Percentiles rank a stretch among this genome's conserved stretches.
phyloP scores from a whole-genome alignment of 1,140 invertebrate species.

The Apis dorsata region DNA sequence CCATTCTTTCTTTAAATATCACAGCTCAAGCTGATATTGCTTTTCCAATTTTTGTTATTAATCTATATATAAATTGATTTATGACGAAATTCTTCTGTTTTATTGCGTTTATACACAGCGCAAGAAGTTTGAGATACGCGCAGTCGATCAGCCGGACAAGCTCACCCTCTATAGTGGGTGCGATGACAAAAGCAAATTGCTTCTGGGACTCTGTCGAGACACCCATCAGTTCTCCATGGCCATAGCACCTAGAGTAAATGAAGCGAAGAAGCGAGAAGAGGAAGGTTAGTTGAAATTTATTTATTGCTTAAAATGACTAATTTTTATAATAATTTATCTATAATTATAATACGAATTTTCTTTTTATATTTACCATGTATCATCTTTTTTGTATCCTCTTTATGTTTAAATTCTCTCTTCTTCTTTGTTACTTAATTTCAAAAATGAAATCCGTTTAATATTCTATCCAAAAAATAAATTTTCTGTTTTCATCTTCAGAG shows the following conservation, averaged over 20 bases:
- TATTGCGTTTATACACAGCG: slow-evolving; percentile 80
- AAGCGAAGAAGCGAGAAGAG: slow-evolving; percentile 88
- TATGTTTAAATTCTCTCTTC: background rate
- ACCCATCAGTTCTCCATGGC: slow-evolving; percentile 98
- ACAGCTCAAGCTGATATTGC: background rate
- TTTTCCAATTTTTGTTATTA: background rate
- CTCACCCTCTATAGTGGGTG: slow-evolving; percentile 93
- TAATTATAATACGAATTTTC: background rate
- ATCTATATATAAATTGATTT: background rate
- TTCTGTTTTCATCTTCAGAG: slow-evolving; percentile 68
- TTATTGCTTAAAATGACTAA: background rate
- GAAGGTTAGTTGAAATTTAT: slow-evolving; percentile 81
- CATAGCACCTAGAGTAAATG: slow-evolving; percentile 90
- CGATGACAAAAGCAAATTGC: slow-evolving; percentile 95
- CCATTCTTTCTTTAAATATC: background rate
- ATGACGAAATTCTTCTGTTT: slow-evolving; percentile 28
- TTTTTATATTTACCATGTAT: background rate
- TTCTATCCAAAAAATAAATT: background rate
- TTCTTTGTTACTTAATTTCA: background rate
- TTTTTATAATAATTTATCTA: background rate
- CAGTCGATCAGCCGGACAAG: slow-evolving; percentile 88
- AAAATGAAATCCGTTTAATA: too few species aligned
- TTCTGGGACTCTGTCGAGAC: slow-evolving; percentile 92
- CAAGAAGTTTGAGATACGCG: slow-evolving; percentile 97
- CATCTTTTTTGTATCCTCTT: background rate